Base-by-base conservation (phyloP, 2,113 vertebrate genomes). In the Cheirogaleus medius region DNA sequence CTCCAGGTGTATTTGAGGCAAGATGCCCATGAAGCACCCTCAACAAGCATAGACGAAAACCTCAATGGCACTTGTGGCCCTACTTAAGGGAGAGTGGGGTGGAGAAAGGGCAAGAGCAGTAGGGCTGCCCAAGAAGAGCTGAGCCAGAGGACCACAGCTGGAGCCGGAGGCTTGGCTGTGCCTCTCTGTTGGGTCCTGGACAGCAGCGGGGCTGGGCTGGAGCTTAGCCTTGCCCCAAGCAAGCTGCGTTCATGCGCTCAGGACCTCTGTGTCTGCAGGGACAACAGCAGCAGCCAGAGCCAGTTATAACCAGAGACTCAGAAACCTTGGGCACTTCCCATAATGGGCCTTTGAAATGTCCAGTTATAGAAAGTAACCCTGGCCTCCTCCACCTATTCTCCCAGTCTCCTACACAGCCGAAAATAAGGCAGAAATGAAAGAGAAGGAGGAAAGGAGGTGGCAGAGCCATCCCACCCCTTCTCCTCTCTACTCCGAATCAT, bases 1-100 rank as follows among this genome's bases (percentile, higher is more conserved):
- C 18, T 12, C 39, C 1, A n/a, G 74, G 15, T 42, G 47, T 20
- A 13, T 34, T 90, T 90, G 87, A 82, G 25, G 29, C 6, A 7
- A 1, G 3, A 2, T 63, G 14, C 27, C 44, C 6, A 11, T 1
- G 2, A 39, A 39, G 39, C 8, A 56, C 1, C 17, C 4, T 81
- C 8, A 0, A 3, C 6, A 47, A 32, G 15, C 8, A 87, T 2
- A 47, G 20, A 77, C 71, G 34, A 29, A 58, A 21, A 44, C 6
- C 42, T 23, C n/a, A 42, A 0, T 68, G 9, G 11, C 25, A 74
- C 82, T 74, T 52, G 14, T 56, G 34, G 34, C 13, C 47, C 1
- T 2, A 74, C 1, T 18, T 27, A 13, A 14, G 29, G n/a, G 37
- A 0, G 8, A 10, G 3, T 34, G 3, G 23, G 49, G 14, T 32